These are phyloP conservation scores for Melanocharis versteri DNA, from an alignment of 2,113 vertebrate species.

Conservation along the genomic window DNA sequence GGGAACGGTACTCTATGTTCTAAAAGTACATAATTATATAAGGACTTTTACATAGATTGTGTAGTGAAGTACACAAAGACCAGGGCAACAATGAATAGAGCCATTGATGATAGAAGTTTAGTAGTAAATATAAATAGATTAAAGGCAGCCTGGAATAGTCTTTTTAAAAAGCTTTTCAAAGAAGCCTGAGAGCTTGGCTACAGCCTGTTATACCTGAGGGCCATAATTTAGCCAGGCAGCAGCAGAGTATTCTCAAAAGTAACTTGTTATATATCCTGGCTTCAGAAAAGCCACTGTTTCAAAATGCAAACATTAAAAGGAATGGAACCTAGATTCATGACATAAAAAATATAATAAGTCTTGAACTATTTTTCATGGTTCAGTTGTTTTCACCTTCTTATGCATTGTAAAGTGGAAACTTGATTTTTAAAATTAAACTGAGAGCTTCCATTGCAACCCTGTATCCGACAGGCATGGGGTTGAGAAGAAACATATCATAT, in stretches of 20 bases:
- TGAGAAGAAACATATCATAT: background rate
- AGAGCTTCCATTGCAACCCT: background rate
- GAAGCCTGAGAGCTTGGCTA: background rate
- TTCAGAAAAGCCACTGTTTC: background rate
- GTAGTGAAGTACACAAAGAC: background rate
- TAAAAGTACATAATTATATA: background rate
- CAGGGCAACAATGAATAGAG: background rate
- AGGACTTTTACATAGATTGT: background rate
- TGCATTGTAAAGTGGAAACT: background rate
- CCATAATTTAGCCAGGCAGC: background rate
- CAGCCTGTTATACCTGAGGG: background rate
- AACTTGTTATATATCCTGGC: background rate
- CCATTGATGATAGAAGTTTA: background rate
- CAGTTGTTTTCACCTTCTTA: background rate
- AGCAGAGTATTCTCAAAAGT: background rate
- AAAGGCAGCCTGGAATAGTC: background rate
- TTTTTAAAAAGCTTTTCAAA: background rate
- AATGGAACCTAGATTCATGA: background rate
- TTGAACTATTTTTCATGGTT: background rate
- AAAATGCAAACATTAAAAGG: background rate
- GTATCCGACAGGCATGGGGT: background rate
- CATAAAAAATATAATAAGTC: background rate
- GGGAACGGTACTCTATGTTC: background rate
- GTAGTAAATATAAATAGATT: background rate
- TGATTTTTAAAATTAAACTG: background rate